Conservation (phyloP, 2,797 vertebrate genomes). For the Hafferia zeledoni region DNA sequence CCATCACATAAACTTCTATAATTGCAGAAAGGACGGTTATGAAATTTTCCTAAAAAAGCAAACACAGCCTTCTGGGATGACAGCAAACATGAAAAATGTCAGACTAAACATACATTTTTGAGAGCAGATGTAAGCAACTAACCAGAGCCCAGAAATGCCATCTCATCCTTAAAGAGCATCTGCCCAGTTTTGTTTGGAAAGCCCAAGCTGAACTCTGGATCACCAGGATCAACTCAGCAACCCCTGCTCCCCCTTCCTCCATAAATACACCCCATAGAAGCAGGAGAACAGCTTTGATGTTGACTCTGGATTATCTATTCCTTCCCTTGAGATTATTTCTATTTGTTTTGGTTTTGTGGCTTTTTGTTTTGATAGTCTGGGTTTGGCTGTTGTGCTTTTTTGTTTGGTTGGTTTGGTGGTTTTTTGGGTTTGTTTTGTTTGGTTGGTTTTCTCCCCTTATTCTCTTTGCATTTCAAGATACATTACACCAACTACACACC, state of each 20-base stretch:
- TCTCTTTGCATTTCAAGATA: not conserved
- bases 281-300: not conserved
- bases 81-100: conserved; percentile 44
- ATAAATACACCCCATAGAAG: not conserved
- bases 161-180: conserved; percentile 19
- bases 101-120: conserved; percentile 67
- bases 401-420: not conserved
- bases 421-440: not conserved
- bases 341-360: not conserved
- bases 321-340: not conserved
- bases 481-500: not conserved
- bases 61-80: conserved; percentile 9
- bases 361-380: not conserved
- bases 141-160: not conserved
- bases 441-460: not conserved
- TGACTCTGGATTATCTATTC: not conserved
- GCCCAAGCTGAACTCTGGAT: not conserved
- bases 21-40: not conserved
- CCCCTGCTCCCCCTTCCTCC: not conserved
- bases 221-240: not conserved
- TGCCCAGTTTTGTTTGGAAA: not conserved
- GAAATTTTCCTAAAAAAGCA: conserved; percentile 48
- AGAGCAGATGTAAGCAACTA: conserved; percentile 41
- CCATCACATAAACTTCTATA: not conserved
- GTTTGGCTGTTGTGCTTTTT: not conserved